Conservation (phyloP, 2,113 vertebrate species). For the Triplophysa rosa region DNA sequence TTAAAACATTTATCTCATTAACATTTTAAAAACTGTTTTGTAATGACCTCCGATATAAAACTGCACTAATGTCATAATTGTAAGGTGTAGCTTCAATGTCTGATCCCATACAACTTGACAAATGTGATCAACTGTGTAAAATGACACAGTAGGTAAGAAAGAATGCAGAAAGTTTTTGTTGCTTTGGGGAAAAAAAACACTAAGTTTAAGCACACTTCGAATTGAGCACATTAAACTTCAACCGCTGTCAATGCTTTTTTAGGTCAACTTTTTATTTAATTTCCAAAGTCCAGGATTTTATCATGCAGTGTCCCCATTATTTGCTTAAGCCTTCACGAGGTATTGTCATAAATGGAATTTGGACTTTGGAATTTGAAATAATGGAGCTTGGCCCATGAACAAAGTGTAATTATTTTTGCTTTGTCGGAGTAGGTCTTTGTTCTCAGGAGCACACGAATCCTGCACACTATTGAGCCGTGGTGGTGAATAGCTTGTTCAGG, state of each 20-base stretch:
- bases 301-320: not conserved
- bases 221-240: too few relatives aligned
- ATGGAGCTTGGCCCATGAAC: not conserved
- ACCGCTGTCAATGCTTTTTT: too few relatives aligned
- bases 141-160: not conserved
- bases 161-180: not conserved
- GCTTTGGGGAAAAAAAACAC: not conserved
- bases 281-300: not conserved
- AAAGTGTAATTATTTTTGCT: not conserved
- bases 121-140: not conserved
- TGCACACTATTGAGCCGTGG: not conserved
- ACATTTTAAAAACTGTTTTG: not conserved
- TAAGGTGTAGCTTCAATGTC: too few relatives aligned
- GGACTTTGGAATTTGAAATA: not conserved
- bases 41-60: not conserved
- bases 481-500: not conserved
- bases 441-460: not conserved
- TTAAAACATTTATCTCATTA: not conserved
- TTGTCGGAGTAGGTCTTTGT: not conserved
- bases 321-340: not conserved
- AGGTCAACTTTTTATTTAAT: too few relatives aligned
- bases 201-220: not conserved
- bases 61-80: not conserved
- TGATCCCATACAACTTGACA: not conserved
- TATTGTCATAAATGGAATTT: not conserved